phyloP scores from a whole-genome alignment of 1,140 invertebrate species.

The Procambarus clarkii region DNA sequence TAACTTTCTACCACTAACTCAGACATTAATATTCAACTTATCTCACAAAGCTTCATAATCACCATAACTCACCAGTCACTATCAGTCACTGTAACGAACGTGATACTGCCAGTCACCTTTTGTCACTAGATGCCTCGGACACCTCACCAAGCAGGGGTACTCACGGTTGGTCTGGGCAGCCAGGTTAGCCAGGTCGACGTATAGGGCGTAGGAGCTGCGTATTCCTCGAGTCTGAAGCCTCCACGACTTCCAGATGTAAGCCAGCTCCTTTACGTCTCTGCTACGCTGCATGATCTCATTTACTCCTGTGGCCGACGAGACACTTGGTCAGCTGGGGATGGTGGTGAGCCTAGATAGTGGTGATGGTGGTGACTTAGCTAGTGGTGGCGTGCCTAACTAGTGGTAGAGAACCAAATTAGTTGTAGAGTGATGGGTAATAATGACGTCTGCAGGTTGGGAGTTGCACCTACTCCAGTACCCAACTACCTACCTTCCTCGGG shows the following conservation, averaged over 20 bases:
- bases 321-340: neutral
- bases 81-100: too few relatives aligned
- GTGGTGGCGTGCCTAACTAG: neutral
- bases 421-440: too few relatives aligned
- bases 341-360: neutral
- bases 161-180: neutral
- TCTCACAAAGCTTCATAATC: too few relatives aligned
- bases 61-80: too few relatives aligned
- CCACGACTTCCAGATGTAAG: conserved; percentile 11
- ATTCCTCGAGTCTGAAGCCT: neutral
- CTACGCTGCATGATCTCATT: neutral
- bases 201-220: neutral
- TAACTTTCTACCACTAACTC: too few relatives aligned
- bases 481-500: neutral
- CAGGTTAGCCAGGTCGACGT: neutral
- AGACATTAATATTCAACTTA: too few relatives aligned
- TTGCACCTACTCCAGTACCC: neutral
- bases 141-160: neutral
- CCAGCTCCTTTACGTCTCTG: conserved; percentile 6
- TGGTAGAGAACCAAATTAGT: neutral
- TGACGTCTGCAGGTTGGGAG: too few relatives aligned
- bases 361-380: neutral
- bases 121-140: too few relatives aligned
- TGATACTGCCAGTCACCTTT: too few relatives aligned
- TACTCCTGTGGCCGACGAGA: neutral